A percentile compares a stretch with the other conserved stretches of the same genome.
phyloP scores from a whole-genome alignment of 2,113 vertebrate genomes.

The Lepidothrix coronata region DNA sequence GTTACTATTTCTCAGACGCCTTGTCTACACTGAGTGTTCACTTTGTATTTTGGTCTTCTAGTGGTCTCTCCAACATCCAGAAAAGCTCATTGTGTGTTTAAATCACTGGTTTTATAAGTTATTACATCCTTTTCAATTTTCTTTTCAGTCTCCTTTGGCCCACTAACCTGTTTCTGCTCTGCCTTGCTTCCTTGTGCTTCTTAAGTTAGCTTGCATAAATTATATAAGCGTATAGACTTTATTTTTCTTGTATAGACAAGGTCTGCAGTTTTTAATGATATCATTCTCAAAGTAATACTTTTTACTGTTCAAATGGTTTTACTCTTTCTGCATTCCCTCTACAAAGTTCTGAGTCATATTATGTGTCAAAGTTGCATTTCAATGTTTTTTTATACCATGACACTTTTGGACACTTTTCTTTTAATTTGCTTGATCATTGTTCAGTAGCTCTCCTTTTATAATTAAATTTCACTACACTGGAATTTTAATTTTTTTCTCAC shows the following conservation, averaged over 20 bases:
- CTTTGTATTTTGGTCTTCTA: neutral
- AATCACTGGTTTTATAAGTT: neutral
- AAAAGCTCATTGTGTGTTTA: neutral
- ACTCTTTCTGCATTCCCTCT: neutral
- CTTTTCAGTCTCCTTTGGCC: neutral
- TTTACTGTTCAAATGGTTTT: neutral
- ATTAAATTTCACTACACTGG: neutral
- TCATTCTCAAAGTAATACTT: neutral
- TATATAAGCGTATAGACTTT: neutral
- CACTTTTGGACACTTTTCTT: neutral
- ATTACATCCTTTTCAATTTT: neutral
- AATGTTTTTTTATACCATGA: neutral
- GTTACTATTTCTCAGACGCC: neutral
- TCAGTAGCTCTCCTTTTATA: neutral
- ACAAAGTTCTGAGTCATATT: neutral
- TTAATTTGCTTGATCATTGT: neutral
- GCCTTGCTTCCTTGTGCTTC: neutral
- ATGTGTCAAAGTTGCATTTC: neutral
- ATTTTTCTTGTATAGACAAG: neutral
- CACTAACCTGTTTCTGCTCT: neutral
- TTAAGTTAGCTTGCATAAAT: neutral
- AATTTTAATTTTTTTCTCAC: neutral
- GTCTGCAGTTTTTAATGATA: neutral
- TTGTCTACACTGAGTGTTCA: neutral
- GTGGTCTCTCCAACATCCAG: neutral